Evolutionary conservation across 1,140 invertebrate genomes (phyloP).

Genomic region (Drosophila auraria): DNA sequence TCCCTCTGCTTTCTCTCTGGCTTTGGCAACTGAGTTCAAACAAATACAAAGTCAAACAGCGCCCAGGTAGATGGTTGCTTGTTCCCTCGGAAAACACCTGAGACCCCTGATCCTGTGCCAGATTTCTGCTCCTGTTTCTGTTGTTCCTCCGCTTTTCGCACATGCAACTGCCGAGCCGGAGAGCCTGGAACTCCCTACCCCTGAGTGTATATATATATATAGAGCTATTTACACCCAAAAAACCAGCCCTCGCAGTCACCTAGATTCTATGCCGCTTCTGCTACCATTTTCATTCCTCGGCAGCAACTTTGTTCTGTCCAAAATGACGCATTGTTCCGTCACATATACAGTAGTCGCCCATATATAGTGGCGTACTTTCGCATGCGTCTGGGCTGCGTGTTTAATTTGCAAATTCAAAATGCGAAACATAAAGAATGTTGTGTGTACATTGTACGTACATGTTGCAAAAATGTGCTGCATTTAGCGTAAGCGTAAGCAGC

Average conservation of each 20-base stretch:
- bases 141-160: conserved; percentile 48
- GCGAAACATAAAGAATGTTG: conserved; percentile 51
- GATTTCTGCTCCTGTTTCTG: conserved; percentile 27
- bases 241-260: conserved; percentile 61
- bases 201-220: not conserved
- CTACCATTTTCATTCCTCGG: conserved; percentile 50
- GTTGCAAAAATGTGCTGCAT: conserved; percentile 54
- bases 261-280: conserved; percentile 54
- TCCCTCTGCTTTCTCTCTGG: not conserved
- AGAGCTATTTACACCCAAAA: conserved; percentile 30
- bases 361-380: conserved; percentile 8
- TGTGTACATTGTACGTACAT: conserved; percentile 35
- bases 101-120: conserved; percentile 29
- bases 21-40: conserved; percentile 17
- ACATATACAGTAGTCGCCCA: conserved; percentile 6
- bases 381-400: conserved; percentile 57
- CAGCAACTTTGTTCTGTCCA: conserved; percentile 55
- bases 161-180: conserved; percentile 48
- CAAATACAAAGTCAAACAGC: conserved; percentile 50
- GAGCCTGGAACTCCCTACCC: conserved; percentile 6
- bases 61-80: conserved; percentile 35
- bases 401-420: conserved; percentile 74
- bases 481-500: conserved; percentile 41
- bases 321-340: conserved; percentile 76
- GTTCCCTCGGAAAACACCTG: conserved; percentile 19